Percentiles rank a stretch among this genome's conserved stretches.
Evolutionary conservation across 2,797 vertebrate genomes (phyloP).

Genomic region (Coluber constrictor): DNA sequence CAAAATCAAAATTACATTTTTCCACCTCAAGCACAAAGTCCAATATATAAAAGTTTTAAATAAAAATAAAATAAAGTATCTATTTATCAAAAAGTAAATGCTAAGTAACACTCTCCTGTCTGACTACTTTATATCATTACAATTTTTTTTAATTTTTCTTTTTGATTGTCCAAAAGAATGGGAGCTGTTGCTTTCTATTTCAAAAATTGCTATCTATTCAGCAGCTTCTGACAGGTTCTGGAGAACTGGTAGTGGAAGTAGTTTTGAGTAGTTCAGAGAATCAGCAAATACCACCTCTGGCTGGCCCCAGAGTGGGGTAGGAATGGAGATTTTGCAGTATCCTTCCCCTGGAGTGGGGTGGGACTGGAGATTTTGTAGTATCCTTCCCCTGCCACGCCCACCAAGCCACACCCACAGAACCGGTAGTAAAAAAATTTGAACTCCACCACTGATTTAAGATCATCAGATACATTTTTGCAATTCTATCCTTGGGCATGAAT

Average conservation of each 20-base stretch:
- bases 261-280: neutral
- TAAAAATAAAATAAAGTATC: neutral
- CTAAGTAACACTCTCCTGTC: neutral
- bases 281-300: too few species aligned
- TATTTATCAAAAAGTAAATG: neutral
- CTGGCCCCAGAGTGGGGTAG: too few species aligned
- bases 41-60: neutral
- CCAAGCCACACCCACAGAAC: too few species aligned
- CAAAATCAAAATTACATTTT: neutral
- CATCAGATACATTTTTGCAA: neutral
- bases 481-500: neutral
- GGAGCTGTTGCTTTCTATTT: neutral
- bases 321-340: too few species aligned
- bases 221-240: too few species aligned
- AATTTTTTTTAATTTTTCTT: neutral
- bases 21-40: neutral
- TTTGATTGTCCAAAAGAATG: neutral
- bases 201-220: neutral
- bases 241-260: too few species aligned
- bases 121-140: neutral
- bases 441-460: neutral
- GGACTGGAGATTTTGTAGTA: too few species aligned
- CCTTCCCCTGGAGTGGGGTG: too few species aligned
- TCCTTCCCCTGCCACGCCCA: too few species aligned
- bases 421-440: too few species aligned